Conservation (phyloP, 1,140 invertebrate genomes). For the Drosophila persimilis region DNA sequence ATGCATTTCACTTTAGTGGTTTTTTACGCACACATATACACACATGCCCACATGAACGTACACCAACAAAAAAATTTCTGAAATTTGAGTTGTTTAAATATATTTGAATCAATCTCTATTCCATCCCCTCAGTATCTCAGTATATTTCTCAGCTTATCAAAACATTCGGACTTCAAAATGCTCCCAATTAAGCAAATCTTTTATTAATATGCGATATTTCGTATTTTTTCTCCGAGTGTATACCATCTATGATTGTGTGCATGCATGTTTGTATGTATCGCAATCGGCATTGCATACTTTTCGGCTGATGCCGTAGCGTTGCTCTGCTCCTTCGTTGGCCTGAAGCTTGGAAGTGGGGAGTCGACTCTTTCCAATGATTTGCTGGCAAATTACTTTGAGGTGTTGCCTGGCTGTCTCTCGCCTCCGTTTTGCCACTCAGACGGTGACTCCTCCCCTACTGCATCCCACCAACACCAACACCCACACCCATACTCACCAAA, state of each 20-base stretch:
- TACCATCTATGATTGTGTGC: neutral
- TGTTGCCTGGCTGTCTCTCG: conserved; percentile 58
- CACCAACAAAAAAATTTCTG: too few relatives aligned
- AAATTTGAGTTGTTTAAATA: too few relatives aligned
- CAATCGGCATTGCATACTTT: conserved; percentile 77
- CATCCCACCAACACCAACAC: too few relatives aligned
- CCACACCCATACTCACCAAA: too few relatives aligned
- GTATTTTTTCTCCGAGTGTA: too few relatives aligned
- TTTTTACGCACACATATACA: conserved; percentile 55
- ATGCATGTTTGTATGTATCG: conserved; percentile 32
- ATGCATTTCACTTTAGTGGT: conserved; percentile 80
- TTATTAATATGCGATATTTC: too few relatives aligned
- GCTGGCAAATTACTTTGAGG: conserved; percentile 79
- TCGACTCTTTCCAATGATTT: conserved; percentile 72
- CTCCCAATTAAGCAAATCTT: too few relatives aligned
- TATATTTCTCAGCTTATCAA: too few relatives aligned
- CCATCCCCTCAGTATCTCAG: too few relatives aligned
- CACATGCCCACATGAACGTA: conserved; percentile 1
- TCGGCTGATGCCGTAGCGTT: conserved; percentile 43
- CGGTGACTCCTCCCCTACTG: neutral
- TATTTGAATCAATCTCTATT: too few relatives aligned
- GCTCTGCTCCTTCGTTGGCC: conserved; percentile 10
- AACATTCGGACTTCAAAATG: too few relatives aligned
- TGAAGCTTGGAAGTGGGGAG: conserved; percentile 5
- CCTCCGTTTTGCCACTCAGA: conserved; percentile 48